Evolutionary conservation across 2,797 vertebrate species (phyloP).

Genomic region (Lagodon rhomboides): DNA sequence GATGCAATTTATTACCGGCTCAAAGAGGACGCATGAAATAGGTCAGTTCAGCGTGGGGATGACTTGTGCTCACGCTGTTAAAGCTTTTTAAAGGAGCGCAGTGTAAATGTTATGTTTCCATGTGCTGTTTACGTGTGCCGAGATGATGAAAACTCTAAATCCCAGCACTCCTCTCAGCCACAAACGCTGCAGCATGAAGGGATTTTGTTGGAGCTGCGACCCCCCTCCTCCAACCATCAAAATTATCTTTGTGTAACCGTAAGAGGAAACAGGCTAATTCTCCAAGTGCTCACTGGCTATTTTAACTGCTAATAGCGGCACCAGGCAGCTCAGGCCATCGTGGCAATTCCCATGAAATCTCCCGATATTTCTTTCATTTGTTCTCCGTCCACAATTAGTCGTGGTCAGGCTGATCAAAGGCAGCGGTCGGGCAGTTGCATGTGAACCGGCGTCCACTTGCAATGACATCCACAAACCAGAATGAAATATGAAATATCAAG

Average conservation of each 20-base stretch:
- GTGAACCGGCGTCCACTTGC: constrained; percentile 97
- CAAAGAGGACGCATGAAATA: constrained; percentile 68
- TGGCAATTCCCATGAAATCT: constrained; percentile 99
- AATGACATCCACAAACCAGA: constrained; percentile 99
- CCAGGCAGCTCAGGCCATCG: constrained; percentile 88
- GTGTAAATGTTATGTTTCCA: constrained; percentile 73
- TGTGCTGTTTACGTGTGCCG: constrained; percentile 58
- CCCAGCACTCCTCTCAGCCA: constrained; percentile 22
- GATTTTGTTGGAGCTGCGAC: constrained; percentile 61
- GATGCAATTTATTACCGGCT: constrained; percentile 73
- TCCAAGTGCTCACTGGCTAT: constrained; percentile 87
- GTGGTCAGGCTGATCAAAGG: constrained; percentile 98
- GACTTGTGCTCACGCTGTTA: constrained; percentile 56
- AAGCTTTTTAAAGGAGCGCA: constrained; percentile 44
- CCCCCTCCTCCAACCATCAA: background rate
- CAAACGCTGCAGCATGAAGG: constrained; percentile 18
- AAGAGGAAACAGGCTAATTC: constrained; percentile 86
- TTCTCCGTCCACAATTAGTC: constrained; percentile 98
- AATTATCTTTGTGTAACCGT: constrained; percentile 67
- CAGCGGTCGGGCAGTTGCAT: constrained; percentile 90
- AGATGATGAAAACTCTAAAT: constrained; percentile 52
- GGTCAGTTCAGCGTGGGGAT: constrained; percentile 45
- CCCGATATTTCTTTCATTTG: constrained; percentile 99
- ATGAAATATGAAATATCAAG: constrained; percentile 99
- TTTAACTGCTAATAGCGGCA: constrained; percentile 89